phyloP scores from a whole-genome alignment of 2,888 invertebrate species.

The Hemicrepidius hirtus region DNA sequence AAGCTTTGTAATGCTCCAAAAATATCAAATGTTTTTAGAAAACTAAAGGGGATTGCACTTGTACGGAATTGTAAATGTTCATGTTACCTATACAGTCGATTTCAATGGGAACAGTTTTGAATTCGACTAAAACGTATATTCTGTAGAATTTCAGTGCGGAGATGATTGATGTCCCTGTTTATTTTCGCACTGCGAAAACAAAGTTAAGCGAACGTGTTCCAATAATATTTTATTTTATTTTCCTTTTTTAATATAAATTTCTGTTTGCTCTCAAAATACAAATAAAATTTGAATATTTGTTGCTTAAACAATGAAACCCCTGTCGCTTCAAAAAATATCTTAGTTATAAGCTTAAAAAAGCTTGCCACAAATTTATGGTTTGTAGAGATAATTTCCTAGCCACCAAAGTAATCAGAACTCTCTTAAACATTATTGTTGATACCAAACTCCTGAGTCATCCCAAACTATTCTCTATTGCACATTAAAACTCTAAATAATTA shows the following conservation, averaged over 20 bases:
- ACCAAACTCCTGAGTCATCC: too few species aligned
- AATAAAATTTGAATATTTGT: background rate
- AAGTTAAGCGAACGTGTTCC: conserved; percentile 8
- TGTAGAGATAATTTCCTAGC: too few species aligned
- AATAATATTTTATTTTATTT: conserved; percentile 23
- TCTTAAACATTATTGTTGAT: too few species aligned
- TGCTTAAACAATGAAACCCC: background rate
- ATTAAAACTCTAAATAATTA: too few species aligned
- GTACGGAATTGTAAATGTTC: background rate
- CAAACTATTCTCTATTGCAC: too few species aligned
- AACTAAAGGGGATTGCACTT: too few species aligned
- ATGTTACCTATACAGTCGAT: background rate
- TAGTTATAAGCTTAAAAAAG: too few species aligned
- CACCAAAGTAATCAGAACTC: too few species aligned
- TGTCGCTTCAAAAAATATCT: too few species aligned
- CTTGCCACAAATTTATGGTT: too few species aligned
- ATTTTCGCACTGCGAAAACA: conserved; percentile 25
- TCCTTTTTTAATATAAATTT: background rate
- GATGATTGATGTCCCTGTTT: conserved; percentile 35
- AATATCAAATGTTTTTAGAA: too few species aligned
- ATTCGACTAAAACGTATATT: conserved; percentile 8
- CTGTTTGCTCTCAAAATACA: background rate
- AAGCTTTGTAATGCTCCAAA: background rate
- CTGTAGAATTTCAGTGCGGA: conserved; percentile 7
- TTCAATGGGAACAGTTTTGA: conserved; percentile 1